Base-by-base conservation (phyloP, 2,888 invertebrate genomes). In the Tinea trinotella region DNA sequence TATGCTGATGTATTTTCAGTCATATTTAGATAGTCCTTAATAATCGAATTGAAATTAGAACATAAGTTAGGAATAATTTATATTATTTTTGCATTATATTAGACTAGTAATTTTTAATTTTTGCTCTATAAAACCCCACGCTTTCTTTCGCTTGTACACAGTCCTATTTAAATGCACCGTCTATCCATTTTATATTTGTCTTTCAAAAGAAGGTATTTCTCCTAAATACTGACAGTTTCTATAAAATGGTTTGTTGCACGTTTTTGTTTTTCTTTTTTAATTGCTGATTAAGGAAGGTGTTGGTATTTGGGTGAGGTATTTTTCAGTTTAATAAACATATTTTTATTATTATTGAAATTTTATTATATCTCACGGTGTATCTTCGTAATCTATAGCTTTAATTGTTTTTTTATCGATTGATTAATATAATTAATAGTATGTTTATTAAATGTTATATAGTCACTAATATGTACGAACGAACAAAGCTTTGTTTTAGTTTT, bases 231-330 rank as follows among this genome's bases (percentile, higher is more conserved):
- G 83, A 85, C 84, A 76, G 73, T 66, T 50, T 64, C 76, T 71
- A 59, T 61, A 59, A 64, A 59, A 59, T 57, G 59, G 68, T 70
- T 76, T 72, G 59, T 64, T 69, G 74, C 72, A 76, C 76, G 75
- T 67, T 67, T 71, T 61, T 59, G 59, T 71, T 61, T 68, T 53
- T 58, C 60, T 66, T 64, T 67, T 62, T 74, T 46, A 3, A 34
- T 66, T 63, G 67, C 62, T 74, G 34, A 3, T n/a, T 53, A 55
- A 74, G 71, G 76, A 50, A 72, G 85, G 85, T 85, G 85, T 85
- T 85, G 84, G 85, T 85, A 85, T 85, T 85, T 85, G 84, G 85
- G 84, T 79, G 83, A 69, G 83, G 75, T 73, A 62, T 62, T 64
- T 68, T 64, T 59, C 22, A 58, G 55, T 66, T 70, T 60, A 58